phyloP scores from a whole-genome alignment of 2,797 vertebrate species.

The Galagoides demidoff region DNA sequence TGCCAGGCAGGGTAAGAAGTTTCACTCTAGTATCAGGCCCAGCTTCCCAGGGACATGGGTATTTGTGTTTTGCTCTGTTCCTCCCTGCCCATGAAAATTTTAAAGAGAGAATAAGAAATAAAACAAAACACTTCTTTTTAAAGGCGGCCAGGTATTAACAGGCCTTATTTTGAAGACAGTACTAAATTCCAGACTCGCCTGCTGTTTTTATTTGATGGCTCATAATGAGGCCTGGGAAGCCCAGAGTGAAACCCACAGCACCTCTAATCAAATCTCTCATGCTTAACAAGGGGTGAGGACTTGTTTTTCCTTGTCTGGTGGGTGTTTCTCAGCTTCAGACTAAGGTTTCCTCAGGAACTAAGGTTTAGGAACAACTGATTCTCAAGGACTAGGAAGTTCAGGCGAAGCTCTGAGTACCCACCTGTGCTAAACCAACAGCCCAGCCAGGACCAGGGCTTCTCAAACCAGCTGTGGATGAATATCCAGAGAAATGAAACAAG shows the following conservation, averaged over 20 bases:
- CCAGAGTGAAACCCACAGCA: background rate
- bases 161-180: slow-evolving; percentile 49
- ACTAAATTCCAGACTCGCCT: background rate
- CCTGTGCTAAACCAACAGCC: background rate
- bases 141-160: background rate
- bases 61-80: background rate
- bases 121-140: background rate
- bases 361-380: background rate
- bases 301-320: slow-evolving; percentile 13
- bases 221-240: slow-evolving; percentile 22
- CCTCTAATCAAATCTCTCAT: slow-evolving; percentile 35
- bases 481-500: background rate
- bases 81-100: background rate
- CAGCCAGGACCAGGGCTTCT: background rate
- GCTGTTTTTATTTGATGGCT: slow-evolving; percentile 59
- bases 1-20: slow-evolving; percentile 39
- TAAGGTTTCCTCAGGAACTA: background rate
- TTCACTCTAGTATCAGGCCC: background rate
- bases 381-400: background rate
- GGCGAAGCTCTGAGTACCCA: background rate
- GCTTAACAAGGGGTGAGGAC: background rate
- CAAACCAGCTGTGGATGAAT: background rate
- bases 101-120: background rate
- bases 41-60: background rate
- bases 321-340: slow-evolving; percentile 58